Evolutionary conservation across 1,140 invertebrate species (phyloP).

Genomic region (Nasonia longicornis): DNA sequence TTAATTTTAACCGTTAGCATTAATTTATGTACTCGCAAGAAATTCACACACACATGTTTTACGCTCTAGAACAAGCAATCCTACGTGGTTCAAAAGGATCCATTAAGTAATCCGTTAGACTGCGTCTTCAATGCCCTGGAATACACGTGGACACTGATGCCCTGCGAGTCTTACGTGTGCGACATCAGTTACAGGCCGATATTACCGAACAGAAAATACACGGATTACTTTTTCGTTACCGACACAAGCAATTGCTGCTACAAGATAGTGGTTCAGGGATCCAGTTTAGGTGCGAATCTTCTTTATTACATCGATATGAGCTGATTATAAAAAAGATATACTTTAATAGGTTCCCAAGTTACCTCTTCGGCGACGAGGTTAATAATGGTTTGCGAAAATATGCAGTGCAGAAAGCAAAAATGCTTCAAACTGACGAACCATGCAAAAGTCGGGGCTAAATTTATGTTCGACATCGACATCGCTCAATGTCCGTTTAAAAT

Average conservation of each 20-base stretch:
- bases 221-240: conserved; percentile 57
- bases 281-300: conserved; percentile 48
- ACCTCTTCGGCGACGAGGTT: neutral
- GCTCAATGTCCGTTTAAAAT: conserved; percentile 53
- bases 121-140: conserved; percentile 55
- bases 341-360: conserved; percentile 24
- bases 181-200: conserved; percentile 54
- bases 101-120: conserved; percentile 56
- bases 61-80: conserved; percentile 13
- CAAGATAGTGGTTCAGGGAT: conserved; percentile 51
- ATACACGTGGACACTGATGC: conserved; percentile 54
- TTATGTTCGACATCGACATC: conserved; percentile 56
- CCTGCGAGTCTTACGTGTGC: conserved; percentile 49
- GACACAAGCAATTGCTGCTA: conserved; percentile 45
- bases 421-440: conserved; percentile 54
- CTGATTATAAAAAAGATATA: too few species aligned
- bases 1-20: too few species aligned
- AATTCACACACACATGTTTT: neutral
- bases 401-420: neutral
- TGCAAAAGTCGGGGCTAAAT: conserved; percentile 52
- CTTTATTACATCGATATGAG: too few species aligned
- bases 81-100: conserved; percentile 54
- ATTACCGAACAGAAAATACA: conserved; percentile 48
- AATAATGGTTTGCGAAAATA: neutral
- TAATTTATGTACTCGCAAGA: too few species aligned